Percentiles rank a stretch among this genome's conserved stretches.
Conservation (phyloP, 1,140 invertebrate species). For the Ceratina japonica region DNA sequence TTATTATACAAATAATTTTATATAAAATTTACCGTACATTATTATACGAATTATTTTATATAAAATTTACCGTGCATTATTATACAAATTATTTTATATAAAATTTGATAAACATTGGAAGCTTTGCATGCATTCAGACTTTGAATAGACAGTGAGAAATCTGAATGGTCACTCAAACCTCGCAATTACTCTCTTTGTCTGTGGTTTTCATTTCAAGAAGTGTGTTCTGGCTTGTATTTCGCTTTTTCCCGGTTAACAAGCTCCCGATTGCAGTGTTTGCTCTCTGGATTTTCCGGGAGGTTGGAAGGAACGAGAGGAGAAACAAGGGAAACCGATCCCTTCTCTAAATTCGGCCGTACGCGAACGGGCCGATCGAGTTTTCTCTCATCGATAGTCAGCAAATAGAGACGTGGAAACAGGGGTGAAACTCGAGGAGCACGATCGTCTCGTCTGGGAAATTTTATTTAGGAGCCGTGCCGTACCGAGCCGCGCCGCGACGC, state of each 20-base stretch:
- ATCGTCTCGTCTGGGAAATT: slow-evolving; percentile 36
- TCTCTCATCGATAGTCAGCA: slow-evolving; percentile 36
- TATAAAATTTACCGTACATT: too few species aligned
- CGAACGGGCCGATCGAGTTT: slow-evolving; percentile 52
- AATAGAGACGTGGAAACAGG: slow-evolving; percentile 47
- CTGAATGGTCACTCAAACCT: too few species aligned
- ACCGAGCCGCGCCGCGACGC: neutral
- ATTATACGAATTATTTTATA: too few species aligned
- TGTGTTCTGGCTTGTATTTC: too few species aligned
- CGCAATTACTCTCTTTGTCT: too few species aligned
- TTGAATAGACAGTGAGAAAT: too few species aligned
- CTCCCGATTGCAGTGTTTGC: neutral
- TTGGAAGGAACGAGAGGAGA: neutral
- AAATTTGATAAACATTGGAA: too few species aligned
- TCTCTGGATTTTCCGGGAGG: neutral
- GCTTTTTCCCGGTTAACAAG: neutral
- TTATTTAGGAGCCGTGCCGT: slow-evolving; percentile 25
- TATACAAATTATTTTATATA: too few species aligned
- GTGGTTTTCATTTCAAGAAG: neutral
- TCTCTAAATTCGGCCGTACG: slow-evolving; percentile 50
- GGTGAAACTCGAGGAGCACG: slow-evolving; percentile 12
- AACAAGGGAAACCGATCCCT: slow-evolving; percentile 23
- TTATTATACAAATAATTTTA: too few species aligned
- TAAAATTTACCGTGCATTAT: too few species aligned
- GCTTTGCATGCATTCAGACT: too few species aligned